phyloP scores from a whole-genome alignment of 2,888 invertebrate genomes.

The Minunthozetes semirufus region DNA sequence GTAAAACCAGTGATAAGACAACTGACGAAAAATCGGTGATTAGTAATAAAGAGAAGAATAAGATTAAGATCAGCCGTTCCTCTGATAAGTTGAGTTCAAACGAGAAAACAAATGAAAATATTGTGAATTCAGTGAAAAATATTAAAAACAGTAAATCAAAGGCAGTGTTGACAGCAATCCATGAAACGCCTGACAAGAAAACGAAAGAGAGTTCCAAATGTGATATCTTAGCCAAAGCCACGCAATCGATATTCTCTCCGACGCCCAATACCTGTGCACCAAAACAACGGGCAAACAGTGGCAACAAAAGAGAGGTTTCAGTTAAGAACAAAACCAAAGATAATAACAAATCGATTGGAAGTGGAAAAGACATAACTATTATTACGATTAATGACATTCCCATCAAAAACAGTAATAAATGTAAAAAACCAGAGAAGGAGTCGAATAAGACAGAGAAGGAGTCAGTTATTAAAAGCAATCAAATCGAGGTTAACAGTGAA shows the following conservation, averaged over 20 bases:
- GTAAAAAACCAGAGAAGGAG: not conserved
- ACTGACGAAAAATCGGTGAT: not conserved
- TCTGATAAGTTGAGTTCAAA: not conserved
- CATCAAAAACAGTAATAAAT: constrained; percentile 1
- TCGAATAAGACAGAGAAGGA: not conserved
- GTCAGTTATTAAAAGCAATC: not conserved
- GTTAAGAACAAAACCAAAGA: not conserved
- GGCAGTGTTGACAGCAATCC: not conserved
- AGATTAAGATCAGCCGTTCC: not conserved
- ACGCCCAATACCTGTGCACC: not conserved
- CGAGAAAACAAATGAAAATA: constrained; percentile 10
- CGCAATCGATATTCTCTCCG: constrained; percentile 48
- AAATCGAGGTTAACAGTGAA: constrained; percentile 8
- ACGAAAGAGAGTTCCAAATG: not conserved
- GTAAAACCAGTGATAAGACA: not conserved
- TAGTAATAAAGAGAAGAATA: not conserved
- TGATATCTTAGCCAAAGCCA: constrained; percentile 50
- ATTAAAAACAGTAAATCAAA: not conserved
- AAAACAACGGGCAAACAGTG: not conserved
- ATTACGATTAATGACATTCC: not conserved
- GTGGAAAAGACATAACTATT: not conserved
- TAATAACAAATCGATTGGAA: constrained; percentile 2
- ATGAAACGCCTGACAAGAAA: not conserved
- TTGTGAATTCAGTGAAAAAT: not conserved
- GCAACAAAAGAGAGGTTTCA: not conserved